Base-by-base conservation (phyloP, 1,140 invertebrate genomes). In the Pseudomyrmex concolor region DNA sequence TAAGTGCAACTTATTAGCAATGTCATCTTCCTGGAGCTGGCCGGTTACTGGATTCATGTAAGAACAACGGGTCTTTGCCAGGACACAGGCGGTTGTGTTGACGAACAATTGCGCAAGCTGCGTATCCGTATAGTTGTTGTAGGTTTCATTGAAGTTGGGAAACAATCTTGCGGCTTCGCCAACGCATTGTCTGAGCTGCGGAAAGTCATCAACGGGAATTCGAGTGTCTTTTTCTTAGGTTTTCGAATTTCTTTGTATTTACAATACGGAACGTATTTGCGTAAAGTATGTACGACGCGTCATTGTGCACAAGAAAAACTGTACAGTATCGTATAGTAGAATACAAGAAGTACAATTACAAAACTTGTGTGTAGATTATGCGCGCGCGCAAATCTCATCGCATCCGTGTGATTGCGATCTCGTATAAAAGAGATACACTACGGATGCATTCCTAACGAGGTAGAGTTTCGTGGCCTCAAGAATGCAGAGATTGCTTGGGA, bases 11-110 rank as follows among this genome's bases (percentile, higher is more conserved):
- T 91, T 92, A 59, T 63, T 88, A 51, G 85, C 70, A 7, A 92
- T 25, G 45, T 85, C 82, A 22, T 84, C 84, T 5, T 89, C 88
- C 48, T 90, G 88, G 34, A 85, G 73, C 63, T 86, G 88, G 7
- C 92, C 92, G 7, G 92, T 93, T 63, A 93, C 92, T 7, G 92
- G 92, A 70, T 93, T 93, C 67, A 70, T 80, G 9, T 71, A 74
- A 8, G 81, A 76, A 71, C 92, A 93, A 15, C 92, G 90, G 1
- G 90, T 92, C 67, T 92, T 93, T n/a, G 92, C 92, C 12, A 93
- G 64, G 43, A 93, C 86, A 63, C 92, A 93, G 3, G 91, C 91
- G 2, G 90, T 92, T 12, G 91, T 91, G 67, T 93, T 93, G 34
- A 93, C 86, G 73, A 90, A 91, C 4, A 93, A 76, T 84, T 92